phyloP scores from a whole-genome alignment of 2,113 vertebrate species.

The Bubalus kerabau region DNA sequence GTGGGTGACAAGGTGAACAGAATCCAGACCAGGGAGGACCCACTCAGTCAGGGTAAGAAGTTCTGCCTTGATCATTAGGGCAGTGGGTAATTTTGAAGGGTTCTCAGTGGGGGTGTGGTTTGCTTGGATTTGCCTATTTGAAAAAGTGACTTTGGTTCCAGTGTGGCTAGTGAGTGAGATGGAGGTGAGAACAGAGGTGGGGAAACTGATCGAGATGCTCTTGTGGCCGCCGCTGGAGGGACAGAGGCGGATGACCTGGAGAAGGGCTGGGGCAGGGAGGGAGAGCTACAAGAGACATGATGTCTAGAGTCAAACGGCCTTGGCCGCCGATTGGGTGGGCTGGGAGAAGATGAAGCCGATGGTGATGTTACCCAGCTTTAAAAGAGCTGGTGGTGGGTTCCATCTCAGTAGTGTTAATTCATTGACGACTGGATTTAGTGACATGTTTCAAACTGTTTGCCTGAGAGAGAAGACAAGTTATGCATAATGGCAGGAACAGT shows the following conservation, averaged over 20 bases:
- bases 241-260: not conserved
- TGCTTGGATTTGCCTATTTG: not conserved
- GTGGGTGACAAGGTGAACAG: not conserved
- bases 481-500: not conserved
- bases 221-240: not conserved
- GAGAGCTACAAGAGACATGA: not conserved
- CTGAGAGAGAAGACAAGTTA: not conserved
- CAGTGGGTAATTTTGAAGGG: too few species aligned
- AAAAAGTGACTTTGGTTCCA: not conserved
- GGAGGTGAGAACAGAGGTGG: not conserved
- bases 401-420: not conserved
- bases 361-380: too few species aligned
- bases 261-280: not conserved
- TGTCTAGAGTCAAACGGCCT: not conserved
- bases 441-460: not conserved
- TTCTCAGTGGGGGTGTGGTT: not conserved
- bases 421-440: not conserved
- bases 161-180: not conserved
- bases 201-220: not conserved
- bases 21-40: not conserved
- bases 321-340: fast-evolving
- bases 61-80: not conserved
- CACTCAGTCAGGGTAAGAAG: too few species aligned
- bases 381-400: not conserved
- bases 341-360: not conserved